These are phyloP conservation scores for Cataglyphis cursor DNA, from an alignment of 2,888 invertebrate species.

Conservation along the genomic window DNA sequence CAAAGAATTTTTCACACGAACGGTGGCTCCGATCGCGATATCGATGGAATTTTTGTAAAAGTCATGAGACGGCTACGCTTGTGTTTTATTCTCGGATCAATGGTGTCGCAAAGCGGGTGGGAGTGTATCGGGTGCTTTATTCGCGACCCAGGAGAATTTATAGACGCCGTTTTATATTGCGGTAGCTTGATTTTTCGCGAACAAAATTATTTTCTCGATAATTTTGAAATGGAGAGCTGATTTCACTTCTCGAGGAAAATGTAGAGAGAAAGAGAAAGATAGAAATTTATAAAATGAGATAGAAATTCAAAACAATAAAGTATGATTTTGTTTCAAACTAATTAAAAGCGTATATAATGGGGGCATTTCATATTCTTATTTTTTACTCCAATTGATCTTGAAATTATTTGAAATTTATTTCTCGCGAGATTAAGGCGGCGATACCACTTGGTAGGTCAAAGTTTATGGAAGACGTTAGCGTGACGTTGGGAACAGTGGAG, in stretches of 20 bases:
- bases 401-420: constrained; percentile 31
- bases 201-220: constrained; percentile 34
- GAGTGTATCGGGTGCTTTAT: constrained; percentile 24
- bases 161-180: constrained; percentile 36
- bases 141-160: constrained; percentile 31
- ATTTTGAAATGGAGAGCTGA: not conserved
- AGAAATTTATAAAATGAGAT: not conserved
- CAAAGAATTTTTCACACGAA: constrained; percentile 44
- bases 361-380: not conserved
- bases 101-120: not conserved
- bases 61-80: constrained; percentile 40
- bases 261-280: not conserved
- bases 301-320: not conserved
- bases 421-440: not conserved
- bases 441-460: constrained; percentile 20
- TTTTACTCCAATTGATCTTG: not conserved
- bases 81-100: constrained; percentile 47
- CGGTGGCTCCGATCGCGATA: constrained; percentile 26
- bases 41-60: constrained; percentile 49
- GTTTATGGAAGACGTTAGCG: constrained; percentile 58
- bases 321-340: not conserved
- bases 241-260: not conserved
- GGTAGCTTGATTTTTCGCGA: constrained; percentile 1
- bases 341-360: constrained; percentile 1
- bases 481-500: constrained; percentile 51